phyloP scores from a whole-genome alignment of 2,888 invertebrate species.

The Stenotaenia linearis region DNA sequence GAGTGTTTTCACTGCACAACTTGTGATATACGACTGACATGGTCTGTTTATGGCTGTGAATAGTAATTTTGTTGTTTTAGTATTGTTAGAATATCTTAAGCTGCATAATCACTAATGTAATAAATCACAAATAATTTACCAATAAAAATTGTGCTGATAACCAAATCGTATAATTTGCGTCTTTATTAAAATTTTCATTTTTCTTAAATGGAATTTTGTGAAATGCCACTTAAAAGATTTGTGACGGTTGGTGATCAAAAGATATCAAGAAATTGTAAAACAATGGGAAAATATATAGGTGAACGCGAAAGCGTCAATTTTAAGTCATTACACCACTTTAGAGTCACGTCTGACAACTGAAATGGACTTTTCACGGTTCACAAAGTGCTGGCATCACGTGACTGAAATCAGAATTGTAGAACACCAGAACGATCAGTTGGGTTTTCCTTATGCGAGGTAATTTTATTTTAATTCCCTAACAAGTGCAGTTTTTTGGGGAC shows the following conservation, averaged over 20 bases:
- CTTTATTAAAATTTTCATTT: not conserved
- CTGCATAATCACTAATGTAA: not conserved
- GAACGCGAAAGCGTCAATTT: not conserved
- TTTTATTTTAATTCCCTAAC: not conserved
- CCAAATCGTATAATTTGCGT: not conserved
- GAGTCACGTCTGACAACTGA: not conserved
- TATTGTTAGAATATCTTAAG: not conserved
- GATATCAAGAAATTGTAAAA: not conserved
- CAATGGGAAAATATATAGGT: not conserved
- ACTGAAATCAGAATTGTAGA: not conserved
- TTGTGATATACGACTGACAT: not conserved
- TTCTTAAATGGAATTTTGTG: not conserved
- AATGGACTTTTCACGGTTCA: constrained; percentile 5
- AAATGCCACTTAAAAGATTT: not conserved
- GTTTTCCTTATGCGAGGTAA: not conserved
- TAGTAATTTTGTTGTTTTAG: not conserved
- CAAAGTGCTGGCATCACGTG: not conserved
- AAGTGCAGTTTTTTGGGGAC: no score
- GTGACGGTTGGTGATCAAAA: not conserved
- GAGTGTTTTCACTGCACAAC: not conserved
- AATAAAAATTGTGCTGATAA: not conserved
- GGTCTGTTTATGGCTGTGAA: not conserved
- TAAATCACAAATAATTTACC: no score
- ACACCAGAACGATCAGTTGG: not conserved
- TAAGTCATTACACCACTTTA: not conserved